Conservation (phyloP, 2,888 invertebrate species). For the Pristionchus fissidentatus region DNA sequence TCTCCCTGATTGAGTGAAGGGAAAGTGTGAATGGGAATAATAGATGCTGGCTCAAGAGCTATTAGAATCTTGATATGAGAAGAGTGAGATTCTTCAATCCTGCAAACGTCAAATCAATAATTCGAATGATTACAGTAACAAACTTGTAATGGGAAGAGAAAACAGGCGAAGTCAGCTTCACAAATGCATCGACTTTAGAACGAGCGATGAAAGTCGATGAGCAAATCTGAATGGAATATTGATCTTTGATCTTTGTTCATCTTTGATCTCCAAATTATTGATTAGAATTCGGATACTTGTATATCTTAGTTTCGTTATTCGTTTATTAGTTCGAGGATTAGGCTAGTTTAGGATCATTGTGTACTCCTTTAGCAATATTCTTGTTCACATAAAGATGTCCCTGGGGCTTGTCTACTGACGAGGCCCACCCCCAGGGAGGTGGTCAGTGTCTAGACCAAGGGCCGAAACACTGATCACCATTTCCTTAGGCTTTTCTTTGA, state of each 20-base stretch:
- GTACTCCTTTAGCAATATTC: too few species aligned
- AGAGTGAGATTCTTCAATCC: background rate
- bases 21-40: background rate
- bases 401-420: too few species aligned
- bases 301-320: background rate
- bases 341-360: too few species aligned
- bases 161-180: constrained; percentile 18
- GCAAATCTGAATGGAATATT: background rate
- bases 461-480: background rate
- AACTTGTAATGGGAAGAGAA: constrained; percentile 43
- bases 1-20: background rate
- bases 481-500: background rate
- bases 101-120: background rate
- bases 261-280: background rate
- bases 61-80: constrained; percentile 32
- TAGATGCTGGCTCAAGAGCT: constrained; percentile 43
- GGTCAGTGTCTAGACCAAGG: background rate
- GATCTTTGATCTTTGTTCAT: background rate
- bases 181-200: constrained; percentile 37
- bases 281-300: background rate
- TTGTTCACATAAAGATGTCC: too few species aligned
- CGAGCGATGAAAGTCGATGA: background rate
- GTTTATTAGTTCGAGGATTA: too few species aligned
- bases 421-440: too few species aligned
- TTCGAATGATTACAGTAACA: background rate